Evolutionary conservation across 2,113 vertebrate species (phyloP).

Genomic region (Rhinichthys klamathensis): DNA sequence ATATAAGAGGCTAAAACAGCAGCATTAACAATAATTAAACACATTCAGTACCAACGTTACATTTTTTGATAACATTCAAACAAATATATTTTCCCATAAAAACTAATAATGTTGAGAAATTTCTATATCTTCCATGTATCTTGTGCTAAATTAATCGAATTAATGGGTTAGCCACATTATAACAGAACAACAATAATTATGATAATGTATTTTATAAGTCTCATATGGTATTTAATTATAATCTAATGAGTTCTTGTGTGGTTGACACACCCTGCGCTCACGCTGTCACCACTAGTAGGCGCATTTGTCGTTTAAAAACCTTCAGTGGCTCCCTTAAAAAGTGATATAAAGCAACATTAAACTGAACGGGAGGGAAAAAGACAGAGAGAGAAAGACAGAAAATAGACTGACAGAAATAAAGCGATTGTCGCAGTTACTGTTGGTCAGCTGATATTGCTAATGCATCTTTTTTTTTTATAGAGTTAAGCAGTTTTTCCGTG

Average conservation of each 20-base stretch:
- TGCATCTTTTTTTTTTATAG: not conserved
- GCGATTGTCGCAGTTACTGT: not conserved
- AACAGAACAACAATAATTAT: not conserved
- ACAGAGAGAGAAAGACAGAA: not conserved
- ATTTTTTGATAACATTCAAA: not conserved
- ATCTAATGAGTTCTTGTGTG: constrained; percentile 37
- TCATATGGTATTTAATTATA: constrained; percentile 11
- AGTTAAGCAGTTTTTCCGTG: not conserved
- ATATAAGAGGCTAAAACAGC: not conserved
- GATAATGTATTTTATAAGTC: not conserved
- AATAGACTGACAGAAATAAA: not conserved
- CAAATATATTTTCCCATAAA: not conserved
- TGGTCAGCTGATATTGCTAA: too few species aligned
- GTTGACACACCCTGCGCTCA: constrained; percentile 64
- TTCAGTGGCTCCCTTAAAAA: constrained; percentile 9
- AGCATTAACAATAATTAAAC: not conserved
- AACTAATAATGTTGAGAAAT: not conserved
- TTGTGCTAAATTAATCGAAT: not conserved
- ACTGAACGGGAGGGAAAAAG: constrained; percentile 35
- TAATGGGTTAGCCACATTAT: not conserved
- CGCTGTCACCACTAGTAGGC: constrained; percentile 77
- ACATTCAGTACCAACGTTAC: not conserved
- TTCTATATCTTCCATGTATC: not conserved
- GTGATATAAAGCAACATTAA: constrained; percentile 45
- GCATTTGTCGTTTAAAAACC: constrained; percentile 77